Evolutionary conservation across 37 sponge, comb jelly and placozoan genomes (phyloP), one percentile per base, ranked within the genome.

Genomic region (Oscarella lobularis): DNA sequence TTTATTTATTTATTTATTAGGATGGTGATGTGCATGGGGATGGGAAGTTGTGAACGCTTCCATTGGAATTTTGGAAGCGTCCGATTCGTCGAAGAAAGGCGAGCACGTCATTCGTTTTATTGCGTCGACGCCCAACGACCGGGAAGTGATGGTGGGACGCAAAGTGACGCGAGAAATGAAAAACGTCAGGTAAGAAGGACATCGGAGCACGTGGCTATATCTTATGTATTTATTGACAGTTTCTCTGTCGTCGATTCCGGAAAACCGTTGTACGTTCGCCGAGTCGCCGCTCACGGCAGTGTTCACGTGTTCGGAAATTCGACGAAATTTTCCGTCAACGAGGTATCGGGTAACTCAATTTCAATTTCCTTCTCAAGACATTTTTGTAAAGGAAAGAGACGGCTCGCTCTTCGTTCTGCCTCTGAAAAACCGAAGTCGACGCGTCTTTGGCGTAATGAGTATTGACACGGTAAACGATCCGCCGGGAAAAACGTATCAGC

Each of bases 381-480:
- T n/a, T n/a, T n/a, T n/a, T n/a, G n/a, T n/a, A n/a, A n/a, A n/a
- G n/a, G n/a, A n/a, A n/a, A n/a, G 36, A 14, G 75, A 87, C 74
- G 91, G 91, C 1, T 84, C 91, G 41, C 82, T 90, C 66, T 70
- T 87, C 4, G 88, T 87, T 37, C 40, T 67, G 4, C 91, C 91
- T 3, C 78, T 90, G 48, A 14, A 20, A 32, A 81, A 41, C n/a
- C 81, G 75, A 41, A 41, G 3, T 6, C 39, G 78, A 2, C 0
- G 30, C 4, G 74, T 81, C 30, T n/a, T 87, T 37, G 91, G 88
- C 39, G 83, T 85, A 6, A 32, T 87, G 55, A 79, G 67, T 48
- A 70, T 90, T 30, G 91, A 90, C 82, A 78, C 82, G 0, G 73
- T 89, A 60, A 66, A 34, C 9, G 74, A 66, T 31, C 66, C 0